Evolutionary conservation across 2,113 vertebrate genomes (phyloP).

Genomic region (Microcebus lehilahytsara): DNA sequence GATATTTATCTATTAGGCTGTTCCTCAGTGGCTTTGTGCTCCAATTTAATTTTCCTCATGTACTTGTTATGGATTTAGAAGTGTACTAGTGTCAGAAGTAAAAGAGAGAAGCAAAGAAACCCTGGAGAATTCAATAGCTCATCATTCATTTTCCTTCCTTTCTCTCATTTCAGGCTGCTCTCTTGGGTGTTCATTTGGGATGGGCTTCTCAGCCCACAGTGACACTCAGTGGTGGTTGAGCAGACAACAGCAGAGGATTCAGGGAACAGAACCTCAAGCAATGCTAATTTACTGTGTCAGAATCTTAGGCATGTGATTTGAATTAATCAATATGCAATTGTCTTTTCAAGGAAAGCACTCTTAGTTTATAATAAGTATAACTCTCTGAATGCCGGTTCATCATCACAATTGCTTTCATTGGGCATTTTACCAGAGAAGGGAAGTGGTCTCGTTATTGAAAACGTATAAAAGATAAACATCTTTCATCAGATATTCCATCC

Average conservation of each 20-base stretch:
- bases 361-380: neutral
- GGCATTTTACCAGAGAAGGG: neutral
- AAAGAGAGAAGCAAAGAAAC: slow-evolving; percentile 36
- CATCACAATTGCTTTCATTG: neutral
- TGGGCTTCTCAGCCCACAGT: slow-evolving; percentile 44
- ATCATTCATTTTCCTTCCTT: slow-evolving; percentile 7
- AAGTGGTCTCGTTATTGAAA: neutral
- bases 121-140: slow-evolving; percentile 49
- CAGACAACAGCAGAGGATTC: slow-evolving; percentile 51
- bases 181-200: neutral
- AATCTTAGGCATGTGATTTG: neutral
- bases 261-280: neutral
- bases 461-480: slow-evolving; percentile 39
- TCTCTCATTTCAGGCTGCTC: neutral
- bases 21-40: slow-evolving; percentile 58
- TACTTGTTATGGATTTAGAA: slow-evolving; percentile 48
- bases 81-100: slow-evolving; percentile 37
- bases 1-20: slow-evolving; percentile 65
- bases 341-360: slow-evolving; percentile 39
- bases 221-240: slow-evolving; percentile 59
- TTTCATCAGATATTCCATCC: neutral
- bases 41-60: slow-evolving; percentile 69
- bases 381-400: neutral
- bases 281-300: neutral
- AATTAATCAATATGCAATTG: slow-evolving; percentile 32